Evolutionary conservation across 2,888 invertebrate species (phyloP).

Genomic region (Lasiommata megera): DNA sequence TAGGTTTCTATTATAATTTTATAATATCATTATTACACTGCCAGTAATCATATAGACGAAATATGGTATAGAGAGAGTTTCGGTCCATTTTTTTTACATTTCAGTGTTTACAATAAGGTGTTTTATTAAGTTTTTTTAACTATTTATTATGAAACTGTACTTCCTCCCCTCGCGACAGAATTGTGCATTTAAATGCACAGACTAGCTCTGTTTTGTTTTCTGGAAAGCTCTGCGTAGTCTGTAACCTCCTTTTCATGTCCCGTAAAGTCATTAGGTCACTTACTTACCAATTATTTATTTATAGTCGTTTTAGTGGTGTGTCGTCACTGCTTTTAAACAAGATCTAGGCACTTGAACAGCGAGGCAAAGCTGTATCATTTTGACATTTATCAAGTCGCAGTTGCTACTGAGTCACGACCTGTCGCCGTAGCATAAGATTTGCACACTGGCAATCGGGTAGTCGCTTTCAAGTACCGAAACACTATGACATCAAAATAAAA

Average conservation of each 20-base stretch:
- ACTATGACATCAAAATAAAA: no score
- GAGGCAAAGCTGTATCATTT: no score
- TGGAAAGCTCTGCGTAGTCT: conserved; percentile 62
- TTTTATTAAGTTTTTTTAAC: conserved; percentile 73
- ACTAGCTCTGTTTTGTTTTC: conserved; percentile 38
- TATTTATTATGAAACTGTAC: conserved; percentile 55
- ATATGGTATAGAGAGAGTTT: conserved; percentile 61
- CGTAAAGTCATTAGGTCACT: not conserved
- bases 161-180: conserved; percentile 39
- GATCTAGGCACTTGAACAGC: not conserved
- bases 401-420: no score
- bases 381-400: no score
- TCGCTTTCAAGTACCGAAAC: no score
- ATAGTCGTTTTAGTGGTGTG: conserved; percentile 6
- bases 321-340: not conserved
- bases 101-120: conserved; percentile 71
- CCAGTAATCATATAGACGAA: conserved; percentile 75
- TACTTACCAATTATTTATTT: conserved; percentile 15
- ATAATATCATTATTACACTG: conserved; percentile 75
- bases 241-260: conserved; percentile 20
- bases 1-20: conserved; percentile 53
- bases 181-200: conserved; percentile 38
- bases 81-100: conserved; percentile 79
- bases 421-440: no score
- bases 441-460: no score